Evolutionary conservation across 2,113 vertebrate genomes (phyloP).

Genomic region (Struthidea cinerea): DNA sequence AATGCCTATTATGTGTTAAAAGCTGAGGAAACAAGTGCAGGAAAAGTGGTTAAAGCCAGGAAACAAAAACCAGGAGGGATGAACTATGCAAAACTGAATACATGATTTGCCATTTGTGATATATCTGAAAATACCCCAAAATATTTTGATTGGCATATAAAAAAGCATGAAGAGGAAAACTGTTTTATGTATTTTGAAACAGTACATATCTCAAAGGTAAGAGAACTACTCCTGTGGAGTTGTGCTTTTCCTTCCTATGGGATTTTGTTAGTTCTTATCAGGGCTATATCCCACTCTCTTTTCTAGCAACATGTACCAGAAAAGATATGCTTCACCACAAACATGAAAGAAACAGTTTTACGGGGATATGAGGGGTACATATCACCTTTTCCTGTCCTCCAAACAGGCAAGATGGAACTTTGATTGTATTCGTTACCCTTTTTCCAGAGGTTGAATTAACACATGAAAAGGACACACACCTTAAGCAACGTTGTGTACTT

Average conservation of each 20-base stretch:
- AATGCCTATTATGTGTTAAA: not conserved
- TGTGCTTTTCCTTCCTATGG: not conserved
- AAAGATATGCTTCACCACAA: not conserved
- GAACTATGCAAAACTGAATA: not conserved
- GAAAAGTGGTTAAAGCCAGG: slow-evolving; percentile 32
- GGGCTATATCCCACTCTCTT: not conserved
- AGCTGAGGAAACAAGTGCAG: slow-evolving; percentile 37
- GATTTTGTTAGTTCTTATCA: not conserved
- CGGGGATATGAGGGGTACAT: accelerated
- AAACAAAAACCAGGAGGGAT: not conserved
- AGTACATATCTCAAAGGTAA: not conserved
- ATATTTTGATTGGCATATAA: not conserved
- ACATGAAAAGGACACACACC: accelerated
- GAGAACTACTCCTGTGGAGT: not conserved
- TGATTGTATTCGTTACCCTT: not conserved
- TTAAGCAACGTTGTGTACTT: not conserved
- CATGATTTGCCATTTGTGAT: not conserved
- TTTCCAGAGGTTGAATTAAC: not conserved
- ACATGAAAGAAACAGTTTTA: not conserved
- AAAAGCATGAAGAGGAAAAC: not conserved
- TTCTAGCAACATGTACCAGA: not conserved
- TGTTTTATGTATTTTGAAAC: not conserved
- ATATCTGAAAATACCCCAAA: not conserved
- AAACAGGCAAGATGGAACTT: not conserved
- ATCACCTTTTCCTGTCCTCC: not conserved